Base-by-base conservation (phyloP, 2,113 vertebrate species). In the Osmerus mordax region DNA sequence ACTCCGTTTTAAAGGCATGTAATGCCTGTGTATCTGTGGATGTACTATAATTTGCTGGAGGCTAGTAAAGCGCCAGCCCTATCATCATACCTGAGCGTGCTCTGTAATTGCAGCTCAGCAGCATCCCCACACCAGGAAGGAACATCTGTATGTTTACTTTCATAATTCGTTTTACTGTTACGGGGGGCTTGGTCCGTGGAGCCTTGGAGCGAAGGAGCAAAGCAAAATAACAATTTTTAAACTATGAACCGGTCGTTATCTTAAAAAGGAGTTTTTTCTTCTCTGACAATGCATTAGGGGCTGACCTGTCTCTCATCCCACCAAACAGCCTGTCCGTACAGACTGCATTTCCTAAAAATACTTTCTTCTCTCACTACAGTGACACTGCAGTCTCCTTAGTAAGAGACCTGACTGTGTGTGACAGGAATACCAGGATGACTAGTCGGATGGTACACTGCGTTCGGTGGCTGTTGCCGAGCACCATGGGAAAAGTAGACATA, bases 81-180 rank as follows among this genome's bases (percentile, higher is more conserved):
- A 78, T 92, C 88, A 91, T 91, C 89, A 89, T 54, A 78, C 81
- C 74, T 77, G 72, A 3, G 73, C 23, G 70, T 60, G 69, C 87
- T 86, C 91, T 92, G 87, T 92, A 90, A 92, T 92, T 86, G 83
- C 71, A 65, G 66, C 73, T 1, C 55, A 7, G 47, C 62, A 59
- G 71, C 71, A 56, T 69, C 79, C 73, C 65, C n/a, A 1, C 70
- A 86, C 79, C 80, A 88, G 85, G 82, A 89, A 89, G 86, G 83
- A 91, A 91, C 91, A 92, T 83, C 89, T 92, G 88, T 82, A 82
- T 83, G 77, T 77, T 83, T 84, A 87, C 85, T 87, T 87, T 89
- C 80, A 89, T 86, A 89, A 83, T 84, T 89, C 73, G 76, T 69
- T 71, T 70, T 28, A 53, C 67, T 58, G 85, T 87, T 84, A 53